Conservation (phyloP, 2,888 invertebrate genomes). For the Agapostemon virescens region DNA sequence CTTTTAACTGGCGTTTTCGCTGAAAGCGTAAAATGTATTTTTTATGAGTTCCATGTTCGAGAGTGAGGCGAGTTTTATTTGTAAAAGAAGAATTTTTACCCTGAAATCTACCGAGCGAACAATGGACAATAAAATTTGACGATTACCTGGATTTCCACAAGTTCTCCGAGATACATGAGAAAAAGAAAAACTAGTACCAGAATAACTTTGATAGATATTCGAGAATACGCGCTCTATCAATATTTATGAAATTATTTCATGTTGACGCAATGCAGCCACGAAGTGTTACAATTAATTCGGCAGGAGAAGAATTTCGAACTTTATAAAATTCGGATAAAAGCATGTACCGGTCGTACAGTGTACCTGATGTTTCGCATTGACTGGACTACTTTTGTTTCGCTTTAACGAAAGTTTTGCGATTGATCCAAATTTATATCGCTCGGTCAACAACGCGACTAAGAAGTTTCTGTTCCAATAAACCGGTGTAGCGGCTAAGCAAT, state of each 20-base stretch:
- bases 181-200: neutral
- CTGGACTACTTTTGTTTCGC: neutral
- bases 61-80: conserved; percentile 16
- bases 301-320: neutral
- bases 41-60: conserved; percentile 16
- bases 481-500: conserved; percentile 21
- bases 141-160: neutral
- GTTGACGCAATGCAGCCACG: neutral
- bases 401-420: neutral
- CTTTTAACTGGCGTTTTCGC: conserved; percentile 23
- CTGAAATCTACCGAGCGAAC: conserved; percentile 11
- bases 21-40: conserved; percentile 10
- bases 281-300: neutral
- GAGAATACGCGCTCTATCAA: neutral
- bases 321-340: neutral
- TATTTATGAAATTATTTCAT: neutral
- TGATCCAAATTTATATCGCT: conserved; percentile 32
- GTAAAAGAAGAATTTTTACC: conserved; percentile 17
- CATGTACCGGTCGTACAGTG: neutral
- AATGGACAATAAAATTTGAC: conserved; percentile 9
- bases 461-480: conserved; percentile 25
- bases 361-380: neutral
- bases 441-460: conserved; percentile 7
- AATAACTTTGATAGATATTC: neutral
- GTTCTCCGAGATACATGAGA: neutral